Percentiles rank a stretch among this genome's conserved stretches.
Evolutionary conservation across 2,888 invertebrate species (phyloP).

Genomic region (Philaethria dido): DNA sequence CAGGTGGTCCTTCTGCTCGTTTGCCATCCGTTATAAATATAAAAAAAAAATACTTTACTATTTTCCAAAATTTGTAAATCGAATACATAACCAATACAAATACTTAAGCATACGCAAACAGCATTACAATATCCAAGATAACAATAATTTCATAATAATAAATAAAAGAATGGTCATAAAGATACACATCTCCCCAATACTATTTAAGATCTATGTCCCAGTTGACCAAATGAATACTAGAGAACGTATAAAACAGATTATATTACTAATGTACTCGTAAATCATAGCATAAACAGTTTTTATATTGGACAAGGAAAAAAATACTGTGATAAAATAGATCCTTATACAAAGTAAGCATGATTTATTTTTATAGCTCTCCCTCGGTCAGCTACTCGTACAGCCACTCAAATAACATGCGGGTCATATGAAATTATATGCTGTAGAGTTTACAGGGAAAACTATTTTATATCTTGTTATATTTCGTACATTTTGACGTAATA

Average conservation of each 20-base stretch:
- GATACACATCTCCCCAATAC: neutral
- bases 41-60: too few species aligned
- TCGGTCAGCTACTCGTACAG: constrained; percentile 10
- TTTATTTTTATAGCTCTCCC: constrained; percentile 20
- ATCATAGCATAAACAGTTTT: constrained; percentile 2
- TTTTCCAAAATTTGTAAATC: too few species aligned
- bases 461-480: neutral
- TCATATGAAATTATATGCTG: neutral
- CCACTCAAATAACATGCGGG: constrained; percentile 8
- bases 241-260: neutral
- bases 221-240: neutral
- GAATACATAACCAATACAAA: too few species aligned
- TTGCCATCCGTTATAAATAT: too few species aligned
- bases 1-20: too few species aligned
- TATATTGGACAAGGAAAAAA: neutral
- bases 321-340: constrained; percentile 22
- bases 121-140: too few species aligned
- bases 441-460: neutral
- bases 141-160: too few species aligned
- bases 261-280: constrained; percentile 3
- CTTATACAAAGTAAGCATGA: constrained; percentile 16
- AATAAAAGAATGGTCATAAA: too few species aligned
- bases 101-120: too few species aligned
- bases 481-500: neutral
- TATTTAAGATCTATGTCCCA: neutral